Evolutionary conservation across 2,113 vertebrate species (phyloP).

Genomic region (Ochotona curzoniae): DNA sequence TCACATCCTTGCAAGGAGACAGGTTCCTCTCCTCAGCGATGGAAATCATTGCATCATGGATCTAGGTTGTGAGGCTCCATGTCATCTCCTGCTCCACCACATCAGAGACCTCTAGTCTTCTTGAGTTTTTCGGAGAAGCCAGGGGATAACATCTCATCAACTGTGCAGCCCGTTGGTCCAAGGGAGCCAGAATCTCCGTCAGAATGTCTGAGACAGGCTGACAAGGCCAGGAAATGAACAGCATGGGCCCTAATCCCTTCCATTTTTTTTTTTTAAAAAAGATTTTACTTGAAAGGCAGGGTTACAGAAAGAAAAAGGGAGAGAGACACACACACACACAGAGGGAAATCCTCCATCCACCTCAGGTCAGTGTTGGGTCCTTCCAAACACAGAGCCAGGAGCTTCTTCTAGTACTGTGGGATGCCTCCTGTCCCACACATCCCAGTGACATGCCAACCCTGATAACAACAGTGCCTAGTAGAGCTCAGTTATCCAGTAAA

Average conservation of each 20-base stretch:
- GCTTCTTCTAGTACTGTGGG: not conserved
- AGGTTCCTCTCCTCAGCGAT: not conserved
- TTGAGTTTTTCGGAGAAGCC: not conserved
- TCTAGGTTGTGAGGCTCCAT: too few species aligned
- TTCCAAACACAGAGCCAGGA: not conserved
- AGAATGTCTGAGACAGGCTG: not conserved
- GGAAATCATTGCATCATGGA: not conserved
- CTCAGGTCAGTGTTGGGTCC: too few species aligned
- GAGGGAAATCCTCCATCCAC: too few species aligned
- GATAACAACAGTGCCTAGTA: not conserved
- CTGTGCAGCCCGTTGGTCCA: not conserved
- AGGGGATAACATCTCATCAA: not conserved
- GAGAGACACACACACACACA: too few species aligned
- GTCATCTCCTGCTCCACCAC: not conserved
- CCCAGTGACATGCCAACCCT: not conserved
- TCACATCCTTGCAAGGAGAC: not conserved
- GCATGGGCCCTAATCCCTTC: not conserved
- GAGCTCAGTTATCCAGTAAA: not conserved
- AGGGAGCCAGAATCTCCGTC: not conserved
- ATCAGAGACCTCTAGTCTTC: not conserved
- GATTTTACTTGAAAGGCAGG: too few species aligned
- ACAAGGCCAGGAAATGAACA: not conserved
- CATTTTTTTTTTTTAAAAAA: not conserved
- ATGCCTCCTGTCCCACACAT: not conserved
- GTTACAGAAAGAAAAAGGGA: too few species aligned